These are phyloP conservation scores for Craniophora ligustri DNA, from an alignment of 2,888 invertebrate genomes.

Conservation along the genomic window DNA sequence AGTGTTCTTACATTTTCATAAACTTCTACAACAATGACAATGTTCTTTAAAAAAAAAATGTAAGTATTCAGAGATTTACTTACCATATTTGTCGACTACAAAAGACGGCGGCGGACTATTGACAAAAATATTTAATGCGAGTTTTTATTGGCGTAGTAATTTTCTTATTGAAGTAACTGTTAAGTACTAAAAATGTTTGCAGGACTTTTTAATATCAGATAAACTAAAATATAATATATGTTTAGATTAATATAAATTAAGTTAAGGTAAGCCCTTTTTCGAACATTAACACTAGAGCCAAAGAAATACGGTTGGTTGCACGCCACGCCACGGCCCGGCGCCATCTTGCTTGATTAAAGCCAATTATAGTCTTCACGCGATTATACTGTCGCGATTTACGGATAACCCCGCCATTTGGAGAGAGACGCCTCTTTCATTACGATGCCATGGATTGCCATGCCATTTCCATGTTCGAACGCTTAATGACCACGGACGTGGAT, in stretches of 20 bases:
- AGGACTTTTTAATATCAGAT: too few relatives aligned
- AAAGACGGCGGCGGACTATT: conserved; percentile 17
- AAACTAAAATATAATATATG: too few relatives aligned
- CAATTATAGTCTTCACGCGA: conserved; percentile 83
- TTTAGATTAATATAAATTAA: too few relatives aligned
- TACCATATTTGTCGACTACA: conserved; percentile 37
- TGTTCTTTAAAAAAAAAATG: conserved; percentile 44
- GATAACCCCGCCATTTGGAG: conserved; percentile 78
- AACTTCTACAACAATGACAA: conserved; percentile 44
- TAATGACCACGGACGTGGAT: conserved; percentile 67
- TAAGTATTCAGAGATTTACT: conserved; percentile 46
- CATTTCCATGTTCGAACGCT: conserved; percentile 74
- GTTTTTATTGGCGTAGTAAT: too few relatives aligned
- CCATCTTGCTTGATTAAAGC: conserved; percentile 81
- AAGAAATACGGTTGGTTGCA: conserved; percentile 64
- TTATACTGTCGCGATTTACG: conserved; percentile 79
- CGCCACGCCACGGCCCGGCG: conserved; percentile 63
- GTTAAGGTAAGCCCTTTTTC: too few relatives aligned
- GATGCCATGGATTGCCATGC: conserved; percentile 72
- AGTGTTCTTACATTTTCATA: conserved; percentile 62
- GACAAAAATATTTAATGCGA: too few relatives aligned
- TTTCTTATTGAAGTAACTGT: too few relatives aligned
- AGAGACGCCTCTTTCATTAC: conserved; percentile 77
- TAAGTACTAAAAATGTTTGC: too few relatives aligned
- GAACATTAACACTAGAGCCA: too few relatives aligned